Base-by-base conservation (phyloP, 2,797 vertebrate genomes). In the Bovichtus diacanthus region DNA sequence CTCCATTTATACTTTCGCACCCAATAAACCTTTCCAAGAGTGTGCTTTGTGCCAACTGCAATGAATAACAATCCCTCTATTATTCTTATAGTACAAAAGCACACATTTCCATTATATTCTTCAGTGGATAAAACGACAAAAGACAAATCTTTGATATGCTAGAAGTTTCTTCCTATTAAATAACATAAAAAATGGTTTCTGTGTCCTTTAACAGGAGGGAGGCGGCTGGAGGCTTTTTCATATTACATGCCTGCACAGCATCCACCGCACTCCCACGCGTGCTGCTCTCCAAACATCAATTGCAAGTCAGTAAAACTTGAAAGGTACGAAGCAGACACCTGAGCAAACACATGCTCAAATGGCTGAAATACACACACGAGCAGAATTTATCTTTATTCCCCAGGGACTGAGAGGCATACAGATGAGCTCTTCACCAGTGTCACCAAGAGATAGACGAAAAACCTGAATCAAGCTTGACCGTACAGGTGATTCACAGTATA, bases 241-340 rank as follows among this genome's bases (percentile, higher is more conserved):
- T 38, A 55, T 74, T 43, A 82, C 38, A 70, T 74, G 65, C 39
- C 50, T 63, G 47, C 51, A 16, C 50, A 63, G 65, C 60, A 51
- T 82, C 74, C 23, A 10, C 53, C 51, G 46, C 74, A 61, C 59
- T 79, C 69, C 87, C 56, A 77, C 62, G 21, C 74, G 82, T 70
- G 59, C 76, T 69, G 53, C 70, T 79, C 69, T 63, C 49, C 69
- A 77, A 85, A 87, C 67, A 72, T 70, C 81, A 88, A 88, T 68
- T 54, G 50, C 68, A 76, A 81, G 64, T 83, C 47, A 78, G 63
- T 70, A 74, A 67, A 85, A 87, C 60, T 66, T 79, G 66, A 83
- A 86, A 83, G 69, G 72, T 80, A 63, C 50, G 81, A 80, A 72
- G 71, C 21, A 68, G 46, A 81, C 47, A 80, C 60, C 43, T 56